Conservation (phyloP, 92 coral and sea anemone genomes). For the Porites rus region DNA sequence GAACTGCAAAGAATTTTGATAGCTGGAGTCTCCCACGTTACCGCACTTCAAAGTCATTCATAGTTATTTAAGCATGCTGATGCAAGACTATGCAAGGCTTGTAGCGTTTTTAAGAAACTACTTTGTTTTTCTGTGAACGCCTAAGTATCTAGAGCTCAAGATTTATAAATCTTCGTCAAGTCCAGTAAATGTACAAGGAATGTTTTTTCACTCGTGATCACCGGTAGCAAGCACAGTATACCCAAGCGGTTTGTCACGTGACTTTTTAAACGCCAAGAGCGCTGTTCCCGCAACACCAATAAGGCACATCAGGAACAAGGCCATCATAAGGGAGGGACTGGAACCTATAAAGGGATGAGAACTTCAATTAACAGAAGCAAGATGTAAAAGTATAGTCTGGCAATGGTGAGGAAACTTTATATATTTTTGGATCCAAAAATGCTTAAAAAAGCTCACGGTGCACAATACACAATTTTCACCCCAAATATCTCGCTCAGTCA, state of each 20-base stretch:
- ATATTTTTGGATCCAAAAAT: no score
- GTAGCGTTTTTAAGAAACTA: no score
- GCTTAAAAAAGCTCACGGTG: no score
- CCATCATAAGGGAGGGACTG: neutral
- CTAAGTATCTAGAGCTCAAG: neutral
- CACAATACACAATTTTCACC: no score
- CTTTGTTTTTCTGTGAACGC: neutral
- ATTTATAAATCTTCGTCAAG: neutral
- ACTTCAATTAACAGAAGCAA: neutral
- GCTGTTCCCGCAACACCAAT: neutral
- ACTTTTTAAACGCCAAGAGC: neutral
- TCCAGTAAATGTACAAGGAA: neutral
- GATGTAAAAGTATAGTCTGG: no score
- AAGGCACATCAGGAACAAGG: neutral
- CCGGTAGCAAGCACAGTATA: neutral
- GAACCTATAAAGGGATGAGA: neutral
- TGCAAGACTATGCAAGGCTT: no score
- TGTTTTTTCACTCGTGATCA: neutral
- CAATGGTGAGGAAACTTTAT: neutral
- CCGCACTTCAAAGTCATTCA: neutral
- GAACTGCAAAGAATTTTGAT: neutral
- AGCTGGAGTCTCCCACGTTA: neutral
- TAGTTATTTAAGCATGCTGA: neutral
- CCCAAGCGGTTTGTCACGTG: neutral
- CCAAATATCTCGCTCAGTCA: no score